These are phyloP conservation scores for Danio aesculapii DNA, from an alignment of 2,797 vertebrate species.

Conservation along the genomic window DNA sequence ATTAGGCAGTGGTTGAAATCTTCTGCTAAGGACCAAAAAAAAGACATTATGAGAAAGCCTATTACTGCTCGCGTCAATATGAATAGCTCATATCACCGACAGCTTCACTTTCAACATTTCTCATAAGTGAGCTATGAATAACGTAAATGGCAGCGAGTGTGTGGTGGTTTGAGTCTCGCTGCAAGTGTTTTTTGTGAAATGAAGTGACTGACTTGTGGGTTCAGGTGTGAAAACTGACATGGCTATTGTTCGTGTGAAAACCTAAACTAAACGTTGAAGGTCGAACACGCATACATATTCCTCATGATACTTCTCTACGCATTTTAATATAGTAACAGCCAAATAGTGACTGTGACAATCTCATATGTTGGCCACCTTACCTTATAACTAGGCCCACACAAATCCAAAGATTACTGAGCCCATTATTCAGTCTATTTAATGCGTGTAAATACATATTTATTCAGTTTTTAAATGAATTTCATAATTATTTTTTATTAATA, in stretches of 20 bases:
- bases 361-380: too few relatives aligned
- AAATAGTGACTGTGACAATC: not conserved
- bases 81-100: not conserved
- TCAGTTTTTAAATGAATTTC: too few relatives aligned
- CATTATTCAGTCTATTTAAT: too few relatives aligned
- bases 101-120: not conserved
- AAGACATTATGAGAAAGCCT: too few relatives aligned
- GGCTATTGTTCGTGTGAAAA: not conserved
- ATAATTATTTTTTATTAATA: too few relatives aligned
- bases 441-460: too few relatives aligned
- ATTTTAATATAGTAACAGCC: not conserved
- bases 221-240: not conserved
- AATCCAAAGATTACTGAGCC: too few relatives aligned
- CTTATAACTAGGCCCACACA: too few relatives aligned
- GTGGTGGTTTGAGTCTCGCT: not conserved
- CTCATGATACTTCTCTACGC: not conserved
- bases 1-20: too few relatives aligned
- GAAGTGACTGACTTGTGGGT: not conserved
- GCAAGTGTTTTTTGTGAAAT: not conserved
- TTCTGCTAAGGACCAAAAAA: too few relatives aligned
- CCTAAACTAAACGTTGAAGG: not conserved
- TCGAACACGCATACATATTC: not conserved
- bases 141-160: not conserved
- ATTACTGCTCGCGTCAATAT: too few relatives aligned
- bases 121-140: not conserved